Evolutionary conservation across 92 coral and sea anemone genomes (phyloP).

Genomic region (Nematostella vectensis): DNA sequence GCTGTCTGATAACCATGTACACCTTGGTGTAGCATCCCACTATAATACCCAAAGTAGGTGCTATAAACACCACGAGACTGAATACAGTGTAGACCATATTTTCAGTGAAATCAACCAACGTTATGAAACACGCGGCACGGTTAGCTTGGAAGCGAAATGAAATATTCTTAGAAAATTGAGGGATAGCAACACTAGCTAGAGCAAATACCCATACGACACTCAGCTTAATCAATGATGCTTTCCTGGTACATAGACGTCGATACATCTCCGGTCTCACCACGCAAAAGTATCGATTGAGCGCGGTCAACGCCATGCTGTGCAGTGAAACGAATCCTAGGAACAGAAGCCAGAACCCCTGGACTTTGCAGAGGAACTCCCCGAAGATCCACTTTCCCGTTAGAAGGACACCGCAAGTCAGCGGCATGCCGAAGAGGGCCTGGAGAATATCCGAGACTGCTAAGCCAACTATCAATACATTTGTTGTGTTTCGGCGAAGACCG

Average conservation of each 20-base stretch:
- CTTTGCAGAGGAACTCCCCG: slow-evolving; percentile 10
- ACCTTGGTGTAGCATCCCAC: slow-evolving; percentile 27
- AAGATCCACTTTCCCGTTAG: slow-evolving; percentile 29
- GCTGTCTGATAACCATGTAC: slow-evolving; percentile 16
- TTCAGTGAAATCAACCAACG: slow-evolving; percentile 8
- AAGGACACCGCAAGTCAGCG: slow-evolving; percentile 17
- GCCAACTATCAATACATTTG: slow-evolving; percentile 28
- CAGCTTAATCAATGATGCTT: slow-evolving; percentile 11
- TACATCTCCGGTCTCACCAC: slow-evolving; percentile 26
- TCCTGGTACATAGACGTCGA: slow-evolving; percentile 17
- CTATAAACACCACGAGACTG: slow-evolving; percentile 5
- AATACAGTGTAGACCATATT: slow-evolving; percentile 13
- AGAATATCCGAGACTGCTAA: slow-evolving; percentile 32
- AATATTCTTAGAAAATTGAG: slow-evolving; percentile 11
- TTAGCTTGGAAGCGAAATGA: slow-evolving; percentile 28
- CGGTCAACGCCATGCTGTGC: slow-evolving; percentile 33
- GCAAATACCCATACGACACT: slow-evolving; percentile 3
- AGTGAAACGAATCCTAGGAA: slow-evolving; percentile 25
- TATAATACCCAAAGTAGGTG: slow-evolving; percentile 21
- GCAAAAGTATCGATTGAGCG: slow-evolving; percentile 42
- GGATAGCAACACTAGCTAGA: slow-evolving; percentile 14
- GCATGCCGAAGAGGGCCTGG: slow-evolving; percentile 35
- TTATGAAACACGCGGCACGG: slow-evolving; percentile 37
- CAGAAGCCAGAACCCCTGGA: slow-evolving; percentile 28
- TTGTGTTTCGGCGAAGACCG: slow-evolving; percentile 27